phyloP scores from a whole-genome alignment of 2,797 vertebrate species.

The Halcyon badia region DNA sequence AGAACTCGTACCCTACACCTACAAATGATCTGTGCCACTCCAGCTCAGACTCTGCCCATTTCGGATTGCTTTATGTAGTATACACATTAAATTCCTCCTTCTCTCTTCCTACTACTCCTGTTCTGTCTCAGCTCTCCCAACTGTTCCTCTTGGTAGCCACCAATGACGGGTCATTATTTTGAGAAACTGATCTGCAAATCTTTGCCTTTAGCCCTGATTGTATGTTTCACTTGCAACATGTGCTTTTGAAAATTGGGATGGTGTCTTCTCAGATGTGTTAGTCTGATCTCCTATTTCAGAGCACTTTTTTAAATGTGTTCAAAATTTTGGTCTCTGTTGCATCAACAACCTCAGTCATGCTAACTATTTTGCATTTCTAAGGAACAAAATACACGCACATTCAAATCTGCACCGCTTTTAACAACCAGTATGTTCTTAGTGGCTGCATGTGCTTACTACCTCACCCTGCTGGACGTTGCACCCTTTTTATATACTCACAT shows the following conservation, averaged over 20 bases:
- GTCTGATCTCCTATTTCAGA: background rate
- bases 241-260: background rate
- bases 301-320: background rate
- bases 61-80: background rate
- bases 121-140: background rate
- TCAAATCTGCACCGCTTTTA: background rate
- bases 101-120: background rate
- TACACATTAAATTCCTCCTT: background rate
- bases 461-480: background rate
- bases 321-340: background rate
- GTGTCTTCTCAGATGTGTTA: background rate
- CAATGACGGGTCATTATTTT: background rate
- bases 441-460: background rate
- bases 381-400: background rate
- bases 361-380: background rate
- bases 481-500: background rate
- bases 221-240: background rate
- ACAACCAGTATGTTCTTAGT: background rate
- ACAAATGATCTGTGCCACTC: background rate
- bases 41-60: background rate
- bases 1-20: background rate
- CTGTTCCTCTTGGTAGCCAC: background rate
- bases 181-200: background rate
- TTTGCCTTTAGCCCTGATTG: background rate
- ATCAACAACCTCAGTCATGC: background rate